A percentile compares a stretch with the other conserved stretches of the same genome.
These are phyloP conservation scores for Pararge aegeria DNA, from an alignment of 1,140 invertebrate genomes.

Conservation along the genomic window DNA sequence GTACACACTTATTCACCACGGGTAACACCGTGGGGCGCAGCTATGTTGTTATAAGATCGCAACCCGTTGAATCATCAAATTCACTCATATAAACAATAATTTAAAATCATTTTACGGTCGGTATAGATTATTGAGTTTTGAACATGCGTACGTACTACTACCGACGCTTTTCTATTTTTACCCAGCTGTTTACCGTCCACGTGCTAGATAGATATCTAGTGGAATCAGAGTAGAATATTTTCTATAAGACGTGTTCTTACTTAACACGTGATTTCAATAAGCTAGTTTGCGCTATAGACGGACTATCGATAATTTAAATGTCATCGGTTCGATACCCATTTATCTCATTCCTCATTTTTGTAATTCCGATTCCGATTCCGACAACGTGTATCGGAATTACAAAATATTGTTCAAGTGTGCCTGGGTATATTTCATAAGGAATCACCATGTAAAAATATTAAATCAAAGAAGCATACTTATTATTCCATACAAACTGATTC, in stretches of 20 bases:
- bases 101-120: neutral
- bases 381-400: too few species aligned
- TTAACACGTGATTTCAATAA: neutral
- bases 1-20: too few species aligned
- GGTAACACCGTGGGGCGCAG: too few species aligned
- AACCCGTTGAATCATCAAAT: conserved; percentile 6
- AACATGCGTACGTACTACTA: conserved; percentile 1
- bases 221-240: conserved; percentile 13
- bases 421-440: too few species aligned
- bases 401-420: too few species aligned
- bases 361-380: too few species aligned
- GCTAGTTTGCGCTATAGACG: neutral
- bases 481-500: too few species aligned
- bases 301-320: too few species aligned
- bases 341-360: too few species aligned
- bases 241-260: conserved; percentile 1
- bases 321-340: neutral
- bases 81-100: neutral
- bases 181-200: conserved; percentile 25
- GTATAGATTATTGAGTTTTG: conserved; percentile 4
- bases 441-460: too few species aligned
- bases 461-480: too few species aligned
- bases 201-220: conserved; percentile 22
- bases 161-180: conserved; percentile 27
- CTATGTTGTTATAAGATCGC: conserved; percentile 1